phyloP scores from a whole-genome alignment of 2,888 invertebrate species.

The Drosophila monieri region DNA sequence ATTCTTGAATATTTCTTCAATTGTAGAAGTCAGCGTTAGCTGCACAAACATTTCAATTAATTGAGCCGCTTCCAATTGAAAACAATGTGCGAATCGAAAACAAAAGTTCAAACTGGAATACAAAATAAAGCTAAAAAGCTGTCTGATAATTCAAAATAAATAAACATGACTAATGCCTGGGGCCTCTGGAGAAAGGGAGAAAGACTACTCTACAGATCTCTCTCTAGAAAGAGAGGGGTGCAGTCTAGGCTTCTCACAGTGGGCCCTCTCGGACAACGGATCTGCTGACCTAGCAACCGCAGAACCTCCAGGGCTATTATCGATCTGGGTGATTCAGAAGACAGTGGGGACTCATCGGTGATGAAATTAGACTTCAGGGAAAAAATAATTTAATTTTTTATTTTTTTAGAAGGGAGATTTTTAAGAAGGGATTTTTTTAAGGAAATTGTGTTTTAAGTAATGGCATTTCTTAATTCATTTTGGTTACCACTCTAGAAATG shows the following conservation, averaged over 20 bases:
- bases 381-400: too few species aligned
- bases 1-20: slow-evolving; percentile 43
- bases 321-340: slow-evolving; percentile 22
- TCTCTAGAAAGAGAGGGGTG: background rate
- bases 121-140: slow-evolving; percentile 14
- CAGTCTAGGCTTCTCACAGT: slow-evolving; percentile 8
- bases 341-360: background rate
- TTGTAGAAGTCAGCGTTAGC: slow-evolving; percentile 33
- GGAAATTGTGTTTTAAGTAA: too few species aligned
- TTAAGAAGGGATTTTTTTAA: too few species aligned
- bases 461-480: too few species aligned
- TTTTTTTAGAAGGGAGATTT: background rate
- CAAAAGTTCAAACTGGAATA: slow-evolving; percentile 35
- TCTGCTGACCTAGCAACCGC: slow-evolving; percentile 10
- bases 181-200: background rate
- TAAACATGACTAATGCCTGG: slow-evolving; percentile 33
- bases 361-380: background rate
- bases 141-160: slow-evolving; percentile 32
- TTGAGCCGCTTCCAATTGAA: slow-evolving; percentile 63
- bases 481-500: too few species aligned
- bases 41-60: slow-evolving; percentile 73
- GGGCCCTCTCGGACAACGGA: slow-evolving; percentile 9
- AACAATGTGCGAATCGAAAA: slow-evolving; percentile 56
- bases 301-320: slow-evolving; percentile 5
- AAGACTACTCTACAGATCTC: background rate